Conservation (phyloP, 2,113 vertebrate genomes). For the Passer domesticus region DNA sequence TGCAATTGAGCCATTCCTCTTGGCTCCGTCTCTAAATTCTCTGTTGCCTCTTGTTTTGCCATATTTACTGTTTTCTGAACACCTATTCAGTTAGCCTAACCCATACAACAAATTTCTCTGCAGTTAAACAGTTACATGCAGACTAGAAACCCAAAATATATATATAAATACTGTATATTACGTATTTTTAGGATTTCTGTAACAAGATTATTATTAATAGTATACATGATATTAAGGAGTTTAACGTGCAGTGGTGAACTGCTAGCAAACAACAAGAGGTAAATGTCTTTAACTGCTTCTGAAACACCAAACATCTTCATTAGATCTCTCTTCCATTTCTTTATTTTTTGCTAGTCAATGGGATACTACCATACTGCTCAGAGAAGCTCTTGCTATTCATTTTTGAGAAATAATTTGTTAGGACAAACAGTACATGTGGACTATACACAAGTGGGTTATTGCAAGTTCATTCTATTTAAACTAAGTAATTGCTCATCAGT, state of each 20-base stretch:
- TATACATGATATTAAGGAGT: not conserved
- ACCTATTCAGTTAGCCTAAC: not conserved
- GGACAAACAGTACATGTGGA: not conserved
- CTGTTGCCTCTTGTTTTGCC: not conserved
- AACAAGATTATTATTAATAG: not conserved
- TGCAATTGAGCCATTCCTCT: not conserved
- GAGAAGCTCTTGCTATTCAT: not conserved
- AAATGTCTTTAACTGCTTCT: not conserved
- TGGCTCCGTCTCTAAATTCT: not conserved
- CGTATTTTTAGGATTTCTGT: not conserved
- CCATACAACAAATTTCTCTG: not conserved
- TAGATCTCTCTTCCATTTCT: not conserved
- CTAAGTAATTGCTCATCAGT: not conserved
- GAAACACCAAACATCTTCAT: not conserved
- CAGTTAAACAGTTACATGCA: rapidly evolving
- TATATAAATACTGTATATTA: not conserved
- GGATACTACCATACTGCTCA: not conserved
- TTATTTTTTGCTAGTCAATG: not conserved
- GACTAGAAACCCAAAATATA: not conserved
- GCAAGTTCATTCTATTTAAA: not conserved
- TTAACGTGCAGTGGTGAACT: not conserved
- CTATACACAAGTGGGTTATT: not conserved
- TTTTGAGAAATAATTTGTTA: not conserved
- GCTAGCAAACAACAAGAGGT: not conserved
- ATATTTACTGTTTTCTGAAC: not conserved